Percentiles rank a stretch among this genome's conserved stretches.
phyloP scores from a whole-genome alignment of 2,797 vertebrate species.

The Eutrigla gurnardus region DNA sequence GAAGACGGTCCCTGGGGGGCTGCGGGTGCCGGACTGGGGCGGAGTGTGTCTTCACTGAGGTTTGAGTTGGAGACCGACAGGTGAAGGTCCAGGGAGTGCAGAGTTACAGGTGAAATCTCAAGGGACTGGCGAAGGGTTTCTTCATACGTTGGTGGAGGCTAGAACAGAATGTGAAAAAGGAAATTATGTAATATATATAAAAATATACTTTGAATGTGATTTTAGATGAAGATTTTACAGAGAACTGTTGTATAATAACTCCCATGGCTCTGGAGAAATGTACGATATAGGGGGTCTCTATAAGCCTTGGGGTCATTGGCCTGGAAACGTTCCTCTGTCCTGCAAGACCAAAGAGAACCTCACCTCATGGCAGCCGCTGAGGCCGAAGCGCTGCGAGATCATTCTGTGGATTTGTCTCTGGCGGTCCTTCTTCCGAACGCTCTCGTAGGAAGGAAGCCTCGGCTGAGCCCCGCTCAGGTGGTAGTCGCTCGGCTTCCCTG shows the following conservation, averaged over 20 bases:
- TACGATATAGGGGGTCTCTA: no score
- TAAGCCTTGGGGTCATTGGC: no score
- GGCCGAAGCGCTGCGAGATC: constrained; percentile 74
- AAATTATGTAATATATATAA: not conserved
- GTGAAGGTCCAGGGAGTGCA: constrained; percentile 35
- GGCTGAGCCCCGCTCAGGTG: constrained; percentile 66
- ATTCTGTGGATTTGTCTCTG: constrained; percentile 79
- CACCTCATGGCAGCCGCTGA: constrained; percentile 49
- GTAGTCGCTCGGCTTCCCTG: constrained; percentile 73
- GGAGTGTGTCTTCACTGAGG: constrained; percentile 8
- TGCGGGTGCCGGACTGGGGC: constrained; percentile 48
- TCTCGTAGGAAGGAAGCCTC: constrained; percentile 78
- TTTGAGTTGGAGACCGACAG: constrained; percentile 24
- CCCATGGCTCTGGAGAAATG: no score
- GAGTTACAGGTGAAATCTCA: constrained; percentile 45
- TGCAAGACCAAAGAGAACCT: not conserved
- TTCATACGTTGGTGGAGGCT: constrained; percentile 83
- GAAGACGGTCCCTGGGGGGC: not conserved
- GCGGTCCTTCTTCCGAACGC: constrained; percentile 76
- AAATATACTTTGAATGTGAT: not conserved
- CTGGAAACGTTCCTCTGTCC: no score
- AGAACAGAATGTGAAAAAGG: constrained; percentile 27
- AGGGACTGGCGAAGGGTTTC: constrained; percentile 74
- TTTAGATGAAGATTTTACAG: no score
- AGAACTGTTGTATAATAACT: no score